These are phyloP conservation scores for Lethrus apterus DNA, from an alignment of 1,140 invertebrate genomes.

Conservation along the genomic window DNA sequence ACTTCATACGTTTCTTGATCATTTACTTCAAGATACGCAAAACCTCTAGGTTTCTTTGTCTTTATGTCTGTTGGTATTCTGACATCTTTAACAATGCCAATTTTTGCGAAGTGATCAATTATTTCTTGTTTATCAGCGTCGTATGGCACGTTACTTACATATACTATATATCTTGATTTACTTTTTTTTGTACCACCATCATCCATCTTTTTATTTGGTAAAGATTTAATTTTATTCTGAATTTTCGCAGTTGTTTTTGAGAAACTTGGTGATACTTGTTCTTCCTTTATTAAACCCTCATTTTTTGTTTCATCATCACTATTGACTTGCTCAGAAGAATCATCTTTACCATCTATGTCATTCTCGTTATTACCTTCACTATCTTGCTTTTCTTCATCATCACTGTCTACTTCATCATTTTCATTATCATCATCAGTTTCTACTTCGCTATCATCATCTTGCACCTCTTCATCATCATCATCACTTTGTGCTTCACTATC, in stretches of 20 bases:
- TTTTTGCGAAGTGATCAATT: slow-evolving; percentile 44
- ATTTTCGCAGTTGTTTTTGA: slow-evolving; percentile 19
- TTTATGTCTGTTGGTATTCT: slow-evolving; percentile 39
- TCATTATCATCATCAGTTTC: slow-evolving; percentile 23
- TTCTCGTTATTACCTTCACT: slow-evolving; percentile 21
- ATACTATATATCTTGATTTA: slow-evolving; percentile 42
- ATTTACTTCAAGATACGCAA: slow-evolving; percentile 43
- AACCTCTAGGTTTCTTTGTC: slow-evolving; percentile 39
- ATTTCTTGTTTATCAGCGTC: slow-evolving; percentile 39
- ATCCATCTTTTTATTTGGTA: slow-evolving; percentile 12
- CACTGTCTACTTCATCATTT: slow-evolving; percentile 25
- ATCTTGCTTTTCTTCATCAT: slow-evolving; percentile 20
- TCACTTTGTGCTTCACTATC: background rate
- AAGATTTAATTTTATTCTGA: slow-evolving; percentile 21
- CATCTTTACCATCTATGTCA: slow-evolving; percentile 24
- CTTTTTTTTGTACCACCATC: background rate
- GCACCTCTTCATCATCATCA: slow-evolving; percentile 8
- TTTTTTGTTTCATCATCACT: slow-evolving; percentile 22
- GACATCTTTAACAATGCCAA: slow-evolving; percentile 38
- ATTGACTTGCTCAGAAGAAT: slow-evolving; percentile 24
- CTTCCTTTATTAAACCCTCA: slow-evolving; percentile 18
- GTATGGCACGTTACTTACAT: slow-evolving; percentile 45
- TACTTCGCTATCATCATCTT: slow-evolving; percentile 19
- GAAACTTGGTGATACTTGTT: slow-evolving; percentile 3
- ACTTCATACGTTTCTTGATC: slow-evolving; percentile 43